phyloP scores from a whole-genome alignment of 1,140 invertebrate species.

The Neuroterus valhalla region DNA sequence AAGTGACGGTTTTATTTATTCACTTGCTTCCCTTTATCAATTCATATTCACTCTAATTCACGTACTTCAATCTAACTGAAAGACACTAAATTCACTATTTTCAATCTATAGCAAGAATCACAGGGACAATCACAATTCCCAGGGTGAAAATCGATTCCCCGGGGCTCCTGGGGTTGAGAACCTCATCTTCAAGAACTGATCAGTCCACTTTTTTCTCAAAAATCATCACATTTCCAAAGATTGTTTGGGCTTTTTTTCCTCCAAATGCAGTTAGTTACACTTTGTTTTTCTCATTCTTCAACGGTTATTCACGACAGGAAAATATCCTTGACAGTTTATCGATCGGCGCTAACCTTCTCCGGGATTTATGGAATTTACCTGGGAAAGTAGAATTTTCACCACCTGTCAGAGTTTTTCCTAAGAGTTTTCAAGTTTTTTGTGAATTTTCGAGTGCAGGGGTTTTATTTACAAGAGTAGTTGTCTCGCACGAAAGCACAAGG shows the following conservation, averaged over 20 bases:
- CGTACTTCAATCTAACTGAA: background rate
- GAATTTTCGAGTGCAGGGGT: background rate
- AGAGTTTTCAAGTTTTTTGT: background rate
- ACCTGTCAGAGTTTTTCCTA: background rate
- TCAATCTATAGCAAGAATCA: background rate
- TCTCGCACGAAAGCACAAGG: background rate
- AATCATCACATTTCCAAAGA: too few species aligned
- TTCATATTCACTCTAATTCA: background rate
- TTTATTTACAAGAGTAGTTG: constrained; percentile 6
- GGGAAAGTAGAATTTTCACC: background rate
- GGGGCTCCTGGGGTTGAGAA: too few species aligned
- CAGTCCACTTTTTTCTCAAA: too few species aligned
- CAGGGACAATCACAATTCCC: background rate
- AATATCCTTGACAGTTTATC: constrained; percentile 49
- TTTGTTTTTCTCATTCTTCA: too few species aligned
- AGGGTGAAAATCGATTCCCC: constrained; percentile 3
- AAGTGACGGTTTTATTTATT: background rate
- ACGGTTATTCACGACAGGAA: background rate
- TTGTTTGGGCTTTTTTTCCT: too few species aligned
- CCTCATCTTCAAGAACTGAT: too few species aligned
- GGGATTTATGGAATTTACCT: background rate
- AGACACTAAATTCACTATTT: background rate
- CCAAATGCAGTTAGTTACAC: too few species aligned
- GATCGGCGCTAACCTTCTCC: constrained; percentile 37
- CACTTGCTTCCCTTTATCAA: background rate